Evolutionary conservation across 2,888 invertebrate genomes (phyloP).

Genomic region (Polylopha cassiicola): DNA sequence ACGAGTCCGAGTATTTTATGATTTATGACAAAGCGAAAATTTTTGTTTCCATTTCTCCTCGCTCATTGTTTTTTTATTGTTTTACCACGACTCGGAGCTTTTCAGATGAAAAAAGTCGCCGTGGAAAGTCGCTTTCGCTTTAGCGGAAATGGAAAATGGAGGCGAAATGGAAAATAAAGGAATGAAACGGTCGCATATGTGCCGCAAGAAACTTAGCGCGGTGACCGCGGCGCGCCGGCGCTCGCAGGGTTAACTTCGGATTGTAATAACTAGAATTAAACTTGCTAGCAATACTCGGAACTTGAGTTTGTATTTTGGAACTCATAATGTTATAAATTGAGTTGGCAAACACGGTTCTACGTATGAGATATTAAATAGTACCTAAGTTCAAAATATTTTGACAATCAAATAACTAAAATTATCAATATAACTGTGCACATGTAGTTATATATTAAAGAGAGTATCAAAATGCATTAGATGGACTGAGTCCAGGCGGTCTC

Average conservation of each 20-base stretch:
- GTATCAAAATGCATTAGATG: too few relatives aligned
- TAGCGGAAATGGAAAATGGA: conserved; percentile 68
- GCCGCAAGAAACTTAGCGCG: conserved; percentile 52
- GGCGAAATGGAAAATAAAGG: conserved; percentile 57
- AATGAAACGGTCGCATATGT: conserved; percentile 58
- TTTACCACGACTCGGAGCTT: conserved; percentile 68
- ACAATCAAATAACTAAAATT: too few relatives aligned
- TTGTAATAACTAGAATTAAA: conserved; percentile 17
- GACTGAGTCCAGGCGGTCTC: too few relatives aligned
- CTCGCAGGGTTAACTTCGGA: conserved; percentile 24
- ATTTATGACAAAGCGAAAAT: conserved; percentile 73
- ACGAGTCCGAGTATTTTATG: conserved; percentile 68
- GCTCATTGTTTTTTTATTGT: conserved; percentile 65
- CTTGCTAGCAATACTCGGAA: too few relatives aligned
- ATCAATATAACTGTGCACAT: too few relatives aligned
- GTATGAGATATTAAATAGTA: too few relatives aligned
- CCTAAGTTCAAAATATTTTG: too few relatives aligned
- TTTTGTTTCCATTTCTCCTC: conserved; percentile 71
- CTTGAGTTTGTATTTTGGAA: conserved; percentile 8
- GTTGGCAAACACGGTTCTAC: too few relatives aligned
- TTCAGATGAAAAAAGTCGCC: conserved; percentile 61
- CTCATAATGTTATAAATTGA: too few relatives aligned
- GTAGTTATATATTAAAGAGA: too few relatives aligned
- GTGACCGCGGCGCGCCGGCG: conserved; percentile 34
- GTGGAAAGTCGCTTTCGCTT: conserved; percentile 70